Conservation (phyloP, 2,888 invertebrate genomes). For the Volucella zonaria region DNA sequence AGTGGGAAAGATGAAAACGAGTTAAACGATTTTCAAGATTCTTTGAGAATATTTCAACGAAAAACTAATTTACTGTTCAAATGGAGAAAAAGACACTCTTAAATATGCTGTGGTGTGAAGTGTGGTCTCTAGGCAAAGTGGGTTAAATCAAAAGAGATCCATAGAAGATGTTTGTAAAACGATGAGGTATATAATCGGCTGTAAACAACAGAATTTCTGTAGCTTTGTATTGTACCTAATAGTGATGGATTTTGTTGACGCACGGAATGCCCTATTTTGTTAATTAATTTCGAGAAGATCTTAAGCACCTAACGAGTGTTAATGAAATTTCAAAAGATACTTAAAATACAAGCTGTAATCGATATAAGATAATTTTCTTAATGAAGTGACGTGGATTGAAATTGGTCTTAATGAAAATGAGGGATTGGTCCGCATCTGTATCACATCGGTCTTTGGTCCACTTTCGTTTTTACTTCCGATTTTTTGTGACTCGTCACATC, state of each 20-base stretch:
- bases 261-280: conserved; percentile 31
- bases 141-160: background rate
- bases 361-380: conserved; percentile 10
- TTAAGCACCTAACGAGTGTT: background rate
- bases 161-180: conserved; percentile 6
- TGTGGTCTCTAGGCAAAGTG: conserved; percentile 4
- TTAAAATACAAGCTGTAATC: conserved; percentile 5
- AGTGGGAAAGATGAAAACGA: background rate
- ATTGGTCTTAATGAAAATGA: too few relatives aligned
- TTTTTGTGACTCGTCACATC: background rate
- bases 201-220: conserved; percentile 1
- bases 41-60: conserved; percentile 6
- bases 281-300: conserved; percentile 29
- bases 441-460: background rate
- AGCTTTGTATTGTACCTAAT: conserved; percentile 31
- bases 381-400: background rate
- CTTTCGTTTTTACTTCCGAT: conserved; percentile 28
- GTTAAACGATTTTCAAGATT: conserved; percentile 9
- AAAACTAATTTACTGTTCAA: conserved; percentile 6
- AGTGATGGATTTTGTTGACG: conserved; percentile 17
- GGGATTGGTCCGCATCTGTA: background rate
- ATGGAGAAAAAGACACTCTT: background rate
- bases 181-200: conserved; percentile 29
- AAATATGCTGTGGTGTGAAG: conserved; percentile 8
- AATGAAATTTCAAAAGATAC: conserved; percentile 22